Conservation (phyloP, 2,113 vertebrate species). For the Maccullochella peelii region DNA sequence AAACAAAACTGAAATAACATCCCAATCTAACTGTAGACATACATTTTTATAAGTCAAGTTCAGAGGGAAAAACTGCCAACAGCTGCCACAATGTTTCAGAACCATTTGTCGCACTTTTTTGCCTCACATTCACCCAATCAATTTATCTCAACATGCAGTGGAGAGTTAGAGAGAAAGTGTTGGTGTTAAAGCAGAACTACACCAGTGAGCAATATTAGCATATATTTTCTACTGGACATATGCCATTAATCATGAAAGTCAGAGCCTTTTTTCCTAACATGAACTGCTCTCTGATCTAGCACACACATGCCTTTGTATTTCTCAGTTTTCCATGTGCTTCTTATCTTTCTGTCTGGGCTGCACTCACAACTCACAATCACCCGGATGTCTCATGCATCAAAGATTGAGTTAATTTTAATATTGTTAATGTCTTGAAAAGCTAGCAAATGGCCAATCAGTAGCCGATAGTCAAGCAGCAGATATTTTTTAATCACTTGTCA, state of each 20-base stretch:
- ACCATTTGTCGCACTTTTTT: slow-evolving; percentile 9
- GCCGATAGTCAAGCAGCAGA: not conserved
- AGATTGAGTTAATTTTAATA: not conserved
- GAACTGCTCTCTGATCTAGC: not conserved
- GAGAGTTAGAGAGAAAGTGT: not conserved
- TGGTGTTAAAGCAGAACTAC: not conserved
- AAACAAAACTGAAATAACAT: slow-evolving; percentile 6
- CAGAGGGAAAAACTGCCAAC: not conserved
- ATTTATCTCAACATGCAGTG: not conserved
- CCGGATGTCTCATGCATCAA: not conserved
- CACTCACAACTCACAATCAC: not conserved
- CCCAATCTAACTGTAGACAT: not conserved
- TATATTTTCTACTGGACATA: not conserved
- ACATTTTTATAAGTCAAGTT: not conserved
- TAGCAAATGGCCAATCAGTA: not conserved
- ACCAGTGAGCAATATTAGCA: not conserved
- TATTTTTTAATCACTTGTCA: not conserved
- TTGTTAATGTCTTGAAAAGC: not conserved
- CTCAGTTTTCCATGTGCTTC: not conserved
- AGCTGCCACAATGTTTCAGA: not conserved
- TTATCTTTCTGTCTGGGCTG: not conserved
- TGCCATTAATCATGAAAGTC: not conserved
- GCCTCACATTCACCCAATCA: not conserved
- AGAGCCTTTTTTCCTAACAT: not conserved
- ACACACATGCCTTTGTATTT: not conserved